Base-by-base conservation (phyloP, 2,888 invertebrate species). In the Conops quadrifasciatus region DNA sequence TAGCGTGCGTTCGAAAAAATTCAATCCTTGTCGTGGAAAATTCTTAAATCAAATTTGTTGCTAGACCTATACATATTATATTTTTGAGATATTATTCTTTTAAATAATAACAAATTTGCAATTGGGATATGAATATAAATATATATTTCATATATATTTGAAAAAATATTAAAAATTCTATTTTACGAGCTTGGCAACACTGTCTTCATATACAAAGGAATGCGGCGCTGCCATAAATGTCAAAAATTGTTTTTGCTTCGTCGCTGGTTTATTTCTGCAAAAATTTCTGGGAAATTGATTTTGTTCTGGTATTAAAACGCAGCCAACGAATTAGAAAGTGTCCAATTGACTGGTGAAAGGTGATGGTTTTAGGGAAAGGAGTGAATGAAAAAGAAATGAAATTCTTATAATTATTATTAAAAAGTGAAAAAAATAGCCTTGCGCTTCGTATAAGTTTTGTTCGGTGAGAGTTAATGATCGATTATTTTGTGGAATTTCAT, bases 281-380 rank as follows among this genome's bases (percentile, higher is more conserved):
- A 67, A 67, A n/a, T 19, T 4, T 49, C 28, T 16, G 16, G 36
- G 16, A 58, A 58, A 28, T 49, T 28, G 21, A 49, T 68, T 59
- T 43, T 56, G 36, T 56, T 67, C 43, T 67, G 26, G 58, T 58
- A 58, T 67, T 24, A 36, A 21, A 67, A 43, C 24, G 43, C 19
- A 56, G 58, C 36, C 67, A 43, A 36, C 53, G 53, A 59, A 47
- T 67, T 67, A 28, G 49, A 56, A 60, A 68, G 60, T 21, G 51
- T 30, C 53, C 67, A 67, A 66, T 16, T 30, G 49, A 53, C 11
- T n/a, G 43, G 43, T 64, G 45, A 47, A 30, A 43, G 21, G 58
- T 16, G 15, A 24, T 45, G 9, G 11, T 43, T 53, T 36, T 36
- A 51, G 53, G 43, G 15, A 67, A 68, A 68, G 59, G 11, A 68